phyloP scores from a whole-genome alignment of 1,140 invertebrate genomes.

The Drosophila ambigua region DNA sequence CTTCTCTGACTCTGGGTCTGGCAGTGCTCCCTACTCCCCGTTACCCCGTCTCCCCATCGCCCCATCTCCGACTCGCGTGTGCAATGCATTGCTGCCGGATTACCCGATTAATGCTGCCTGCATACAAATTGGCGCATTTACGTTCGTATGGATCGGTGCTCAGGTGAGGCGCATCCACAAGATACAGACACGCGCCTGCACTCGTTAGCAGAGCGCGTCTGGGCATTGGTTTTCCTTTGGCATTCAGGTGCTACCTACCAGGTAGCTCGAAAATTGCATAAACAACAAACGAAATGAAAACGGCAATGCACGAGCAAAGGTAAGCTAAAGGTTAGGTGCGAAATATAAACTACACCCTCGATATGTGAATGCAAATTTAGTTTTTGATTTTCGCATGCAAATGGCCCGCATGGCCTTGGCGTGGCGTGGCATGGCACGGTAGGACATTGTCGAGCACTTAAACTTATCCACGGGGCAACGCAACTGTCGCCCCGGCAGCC shows the following conservation, averaged over 20 bases:
- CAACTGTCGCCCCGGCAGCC: constrained; percentile 4
- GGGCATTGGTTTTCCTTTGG: constrained; percentile 53
- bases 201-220: constrained; percentile 59
- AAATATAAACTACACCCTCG: constrained; percentile 73
- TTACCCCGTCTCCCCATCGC: no score
- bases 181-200: constrained; percentile 71
- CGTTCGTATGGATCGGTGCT: constrained; percentile 23
- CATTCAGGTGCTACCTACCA: constrained; percentile 25
- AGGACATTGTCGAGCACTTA: constrained; percentile 24
- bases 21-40: constrained; percentile 1
- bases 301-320: background rate
- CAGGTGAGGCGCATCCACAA: constrained; percentile 29
- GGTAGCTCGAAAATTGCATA: constrained; percentile 64
- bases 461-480: constrained; percentile 17
- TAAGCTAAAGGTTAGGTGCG: constrained; percentile 37
- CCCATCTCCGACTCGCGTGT: constrained; percentile 20
- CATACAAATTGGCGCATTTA: constrained; percentile 82
- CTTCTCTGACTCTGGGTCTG: constrained; percentile 21
- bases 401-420: constrained; percentile 2
- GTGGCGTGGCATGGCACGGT: background rate
- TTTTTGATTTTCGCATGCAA: constrained; percentile 53
- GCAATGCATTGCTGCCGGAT: constrained; percentile 74
- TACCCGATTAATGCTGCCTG: constrained; percentile 79
- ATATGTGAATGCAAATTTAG: constrained; percentile 66
- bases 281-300: constrained; percentile 71